Conservation (phyloP, 2,888 invertebrate genomes). For the Lamellibrachia columna region DNA sequence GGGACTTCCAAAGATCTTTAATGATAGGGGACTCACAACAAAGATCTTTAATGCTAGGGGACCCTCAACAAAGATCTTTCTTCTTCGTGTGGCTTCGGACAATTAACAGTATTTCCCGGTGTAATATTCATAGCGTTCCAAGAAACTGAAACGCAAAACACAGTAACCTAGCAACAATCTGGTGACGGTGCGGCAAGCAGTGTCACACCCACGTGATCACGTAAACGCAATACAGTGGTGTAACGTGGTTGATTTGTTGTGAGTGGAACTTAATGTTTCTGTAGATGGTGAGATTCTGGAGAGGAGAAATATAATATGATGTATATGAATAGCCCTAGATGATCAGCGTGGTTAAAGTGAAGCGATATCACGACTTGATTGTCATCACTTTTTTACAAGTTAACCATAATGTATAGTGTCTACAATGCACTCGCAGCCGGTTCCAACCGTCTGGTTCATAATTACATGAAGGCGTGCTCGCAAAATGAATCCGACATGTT, state of each 20-base stretch:
- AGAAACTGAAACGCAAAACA: not conserved
- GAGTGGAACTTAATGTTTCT: not conserved
- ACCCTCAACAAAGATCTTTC: not conserved
- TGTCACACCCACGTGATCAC: not conserved
- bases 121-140: not conserved
- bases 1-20: not conserved
- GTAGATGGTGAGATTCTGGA: too few species aligned
- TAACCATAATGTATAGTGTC: too few species aligned
- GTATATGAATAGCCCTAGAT: too few species aligned
- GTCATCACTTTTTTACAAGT: too few species aligned
- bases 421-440: too few species aligned
- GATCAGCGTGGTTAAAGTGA: too few species aligned
- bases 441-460: too few species aligned
- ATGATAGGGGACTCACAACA: not conserved
- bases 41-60: not conserved
- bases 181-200: not conserved
- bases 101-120: not conserved
- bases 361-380: too few species aligned
- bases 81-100: not conserved
- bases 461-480: too few species aligned
- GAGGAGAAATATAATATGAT: too few species aligned
- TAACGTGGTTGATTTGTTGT: not conserved
- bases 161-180: not conserved
- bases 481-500: too few species aligned
- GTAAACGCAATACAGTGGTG: not conserved